Base-by-base conservation (phyloP, 2,888 invertebrate genomes). In the Phortica okadai region DNA sequence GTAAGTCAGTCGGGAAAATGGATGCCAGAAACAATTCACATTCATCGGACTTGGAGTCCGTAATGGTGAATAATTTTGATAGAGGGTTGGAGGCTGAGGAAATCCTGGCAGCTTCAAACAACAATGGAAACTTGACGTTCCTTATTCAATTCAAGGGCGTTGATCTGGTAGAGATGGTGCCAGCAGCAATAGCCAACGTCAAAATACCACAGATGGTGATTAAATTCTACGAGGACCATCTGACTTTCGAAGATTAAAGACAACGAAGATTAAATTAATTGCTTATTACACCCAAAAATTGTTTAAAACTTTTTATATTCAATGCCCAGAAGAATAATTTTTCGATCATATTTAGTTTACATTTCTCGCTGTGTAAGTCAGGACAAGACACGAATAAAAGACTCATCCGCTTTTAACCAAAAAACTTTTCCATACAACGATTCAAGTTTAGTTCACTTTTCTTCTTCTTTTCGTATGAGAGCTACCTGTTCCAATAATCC, bases 201-300 rank as follows among this genome's bases (percentile, higher is more conserved):
- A 95, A 96, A 87, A 98, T 98, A 88, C 98, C 98, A 0, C 98
- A 98, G 91, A 95, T 98, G 80, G 98, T 99, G 8, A 99, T 99
- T 74, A 95, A 96, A 74, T 99, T 99, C 91, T 99, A 99, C 89
- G 98, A 99, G 91, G 98, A 98, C 90, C 93, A 98, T 83, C 94
- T 99, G 41, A 98, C 98, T 70, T 99, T 98, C 98, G n/a, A n/a
- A n/a, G n/a, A n/a, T n/a, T n/a, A n/a, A n/a, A n/a, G 96, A 97
- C 45, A 93, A 93, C 73, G 91, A 91, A 74, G 90, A 91, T 73
- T 91, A 83, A 21, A 1, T 21, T 21, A 83, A 76, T 74, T 14
- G 16, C 0, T 14, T 7, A 5, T 4, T 25, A 62, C 2, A 66
- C 59, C 5, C 21, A 21, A 21, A 21, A 21, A 21, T 21, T 21